These are phyloP conservation scores for Etheostoma cragini DNA, from an alignment of 2,113 vertebrate genomes.

Conservation along the genomic window DNA sequence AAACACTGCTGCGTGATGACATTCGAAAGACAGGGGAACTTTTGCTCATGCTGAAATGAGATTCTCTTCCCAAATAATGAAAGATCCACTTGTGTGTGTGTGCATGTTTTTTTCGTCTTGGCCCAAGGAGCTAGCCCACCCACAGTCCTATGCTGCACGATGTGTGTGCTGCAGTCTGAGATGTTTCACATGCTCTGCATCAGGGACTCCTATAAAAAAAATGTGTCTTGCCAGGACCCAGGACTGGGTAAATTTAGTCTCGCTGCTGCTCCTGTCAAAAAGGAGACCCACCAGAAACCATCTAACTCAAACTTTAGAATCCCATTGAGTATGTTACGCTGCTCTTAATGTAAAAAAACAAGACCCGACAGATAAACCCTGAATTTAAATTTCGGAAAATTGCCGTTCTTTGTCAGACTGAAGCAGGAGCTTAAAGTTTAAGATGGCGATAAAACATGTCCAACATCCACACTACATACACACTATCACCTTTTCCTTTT, in stretches of 20 bases:
- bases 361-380: background rate
- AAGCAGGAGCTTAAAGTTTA: no score
- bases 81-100: conserved; percentile 40
- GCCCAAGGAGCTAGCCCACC: conserved; percentile 60
- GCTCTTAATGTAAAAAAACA: conserved; percentile 28
- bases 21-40: conserved; percentile 43
- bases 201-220: conserved; percentile 27
- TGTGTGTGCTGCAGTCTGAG: conserved; percentile 58
- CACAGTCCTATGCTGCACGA: conserved; percentile 48
- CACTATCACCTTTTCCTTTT: no score
- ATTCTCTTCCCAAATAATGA: conserved; percentile 50
- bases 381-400: background rate
- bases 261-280: conserved; percentile 53
- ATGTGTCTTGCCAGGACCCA: conserved; percentile 37
- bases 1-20: conserved; percentile 24
- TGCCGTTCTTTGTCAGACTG: background rate
- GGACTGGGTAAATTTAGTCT: conserved; percentile 60
- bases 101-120: conserved; percentile 41
- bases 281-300: conserved; percentile 43
- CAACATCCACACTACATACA: no score
- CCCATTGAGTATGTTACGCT: conserved; percentile 22
- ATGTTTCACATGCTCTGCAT: conserved; percentile 66
- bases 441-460: no score
- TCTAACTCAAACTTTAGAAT: conserved; percentile 36
- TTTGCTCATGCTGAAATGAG: conserved; percentile 47